Percentiles rank a stretch among this genome's conserved stretches.
Conservation (phyloP, 35 echinoderm and acorn worm genomes). For the Strongylocentrotus purpuratus region DNA sequence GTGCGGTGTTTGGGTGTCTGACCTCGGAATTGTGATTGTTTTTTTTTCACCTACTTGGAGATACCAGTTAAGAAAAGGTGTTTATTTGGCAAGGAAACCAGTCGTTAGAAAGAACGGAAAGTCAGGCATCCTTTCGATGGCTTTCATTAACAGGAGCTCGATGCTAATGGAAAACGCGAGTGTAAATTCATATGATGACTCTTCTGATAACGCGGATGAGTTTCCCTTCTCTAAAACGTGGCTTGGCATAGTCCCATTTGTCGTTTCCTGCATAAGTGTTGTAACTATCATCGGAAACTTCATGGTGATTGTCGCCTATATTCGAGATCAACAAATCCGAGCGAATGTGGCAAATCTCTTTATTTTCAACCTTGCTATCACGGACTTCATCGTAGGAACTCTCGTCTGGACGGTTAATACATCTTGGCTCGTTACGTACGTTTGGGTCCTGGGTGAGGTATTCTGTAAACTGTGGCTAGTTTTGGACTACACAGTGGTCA, state of each 20-base stretch:
- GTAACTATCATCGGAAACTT: constrained; percentile 48
- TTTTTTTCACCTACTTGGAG: no score
- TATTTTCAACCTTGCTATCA: constrained; percentile 64
- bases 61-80: no score
- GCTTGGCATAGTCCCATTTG: not conserved
- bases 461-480: constrained; percentile 64
- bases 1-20: no score
- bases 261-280: constrained; percentile 18
- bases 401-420: constrained; percentile 59
- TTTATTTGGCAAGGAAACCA: no score
- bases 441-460: constrained; percentile 54
- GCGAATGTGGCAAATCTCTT: constrained; percentile 45
- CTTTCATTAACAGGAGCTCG: not conserved
- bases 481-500: constrained; percentile 32
- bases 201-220: not conserved
- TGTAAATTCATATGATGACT: not conserved
- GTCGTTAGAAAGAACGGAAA: no score
- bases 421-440: constrained; percentile 52
- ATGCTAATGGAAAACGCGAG: not conserved
- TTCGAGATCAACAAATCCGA: constrained; percentile 29
- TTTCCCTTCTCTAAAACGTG: not conserved
- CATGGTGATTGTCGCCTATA: constrained; percentile 48
- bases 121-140: no score
- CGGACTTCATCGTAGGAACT: constrained; percentile 63
- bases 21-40: no score